phyloP scores from a whole-genome alignment of 2,888 invertebrate species.

The Cosmorhoe ocellata region DNA sequence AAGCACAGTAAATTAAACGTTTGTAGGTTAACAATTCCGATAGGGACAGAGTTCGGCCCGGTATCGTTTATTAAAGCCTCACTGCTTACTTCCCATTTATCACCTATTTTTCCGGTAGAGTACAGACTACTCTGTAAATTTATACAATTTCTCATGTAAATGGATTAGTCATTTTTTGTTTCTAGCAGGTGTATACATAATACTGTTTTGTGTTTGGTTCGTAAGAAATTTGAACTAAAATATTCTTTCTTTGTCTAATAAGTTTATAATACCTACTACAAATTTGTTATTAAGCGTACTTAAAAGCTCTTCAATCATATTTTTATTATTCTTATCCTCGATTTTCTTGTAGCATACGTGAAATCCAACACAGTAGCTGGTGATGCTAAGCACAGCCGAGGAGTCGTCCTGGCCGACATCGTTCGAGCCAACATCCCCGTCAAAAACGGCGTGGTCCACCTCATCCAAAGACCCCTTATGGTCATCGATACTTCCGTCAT shows the following conservation, averaged over 20 bases:
- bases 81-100: constrained; percentile 15
- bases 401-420: constrained; percentile 94
- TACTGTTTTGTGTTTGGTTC: too few species aligned
- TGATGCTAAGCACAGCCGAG: constrained; percentile 89
- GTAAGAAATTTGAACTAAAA: too few species aligned
- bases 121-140: too few species aligned
- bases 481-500: constrained; percentile 94
- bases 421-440: constrained; percentile 95
- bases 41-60: constrained; percentile 20
- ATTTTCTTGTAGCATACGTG: constrained; percentile 86
- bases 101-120: neutral
- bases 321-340: neutral
- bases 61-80: constrained; percentile 29
- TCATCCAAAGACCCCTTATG: constrained; percentile 95
- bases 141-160: too few species aligned
- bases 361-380: constrained; percentile 92
- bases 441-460: constrained; percentile 95
- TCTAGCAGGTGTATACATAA: too few species aligned
- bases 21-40: constrained; percentile 32
- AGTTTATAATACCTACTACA: too few species aligned
- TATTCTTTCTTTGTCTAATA: too few species aligned
- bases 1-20: constrained; percentile 23
- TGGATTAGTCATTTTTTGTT: too few species aligned
- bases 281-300: too few species aligned
- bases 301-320: too few species aligned